These are phyloP conservation scores for Pyrrhia umbra DNA, from an alignment of 2,888 invertebrate genomes.

Conservation along the genomic window DNA sequence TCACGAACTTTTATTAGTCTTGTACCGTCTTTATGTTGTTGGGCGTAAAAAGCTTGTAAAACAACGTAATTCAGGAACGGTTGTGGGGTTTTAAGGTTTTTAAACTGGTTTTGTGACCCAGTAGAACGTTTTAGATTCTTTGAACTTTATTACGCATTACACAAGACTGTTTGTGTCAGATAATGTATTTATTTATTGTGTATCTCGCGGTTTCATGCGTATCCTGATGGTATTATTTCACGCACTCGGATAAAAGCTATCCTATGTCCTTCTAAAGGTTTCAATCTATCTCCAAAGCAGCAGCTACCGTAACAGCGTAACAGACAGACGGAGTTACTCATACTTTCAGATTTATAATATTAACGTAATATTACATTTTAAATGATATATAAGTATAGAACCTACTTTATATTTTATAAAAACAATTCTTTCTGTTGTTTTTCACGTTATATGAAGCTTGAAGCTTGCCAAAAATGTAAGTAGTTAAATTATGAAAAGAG, in stretches of 20 bases:
- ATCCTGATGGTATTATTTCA: too few species aligned
- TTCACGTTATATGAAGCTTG: neutral
- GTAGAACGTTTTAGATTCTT: slow-evolving; percentile 20
- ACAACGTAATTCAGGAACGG: neutral
- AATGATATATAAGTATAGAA: slow-evolving; percentile 2
- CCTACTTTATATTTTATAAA: slow-evolving; percentile 6
- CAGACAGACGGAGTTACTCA: too few species aligned
- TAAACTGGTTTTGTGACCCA: slow-evolving; percentile 38
- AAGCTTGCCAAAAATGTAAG: slow-evolving; percentile 4
- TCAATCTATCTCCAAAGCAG: too few species aligned
- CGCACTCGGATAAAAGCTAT: too few species aligned
- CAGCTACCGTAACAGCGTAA: too few species aligned
- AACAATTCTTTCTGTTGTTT: slow-evolving; percentile 5
- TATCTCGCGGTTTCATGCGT: too few species aligned
- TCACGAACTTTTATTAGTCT: slow-evolving; percentile 31
- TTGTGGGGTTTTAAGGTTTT: slow-evolving; percentile 4
- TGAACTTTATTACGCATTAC: slow-evolving; percentile 4
- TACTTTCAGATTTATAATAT: too few species aligned
- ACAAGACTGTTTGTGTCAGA: slow-evolving; percentile 20
- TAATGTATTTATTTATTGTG: neutral
- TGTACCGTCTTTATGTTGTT: slow-evolving; percentile 21
- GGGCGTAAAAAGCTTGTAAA: slow-evolving; percentile 3
- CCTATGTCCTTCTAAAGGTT: too few species aligned
- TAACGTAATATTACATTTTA: too few species aligned
- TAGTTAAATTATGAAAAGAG: neutral